Evolutionary conservation across 35 echinoderm and acorn worm species (phyloP).

Genomic region (Patiria miniata): DNA sequence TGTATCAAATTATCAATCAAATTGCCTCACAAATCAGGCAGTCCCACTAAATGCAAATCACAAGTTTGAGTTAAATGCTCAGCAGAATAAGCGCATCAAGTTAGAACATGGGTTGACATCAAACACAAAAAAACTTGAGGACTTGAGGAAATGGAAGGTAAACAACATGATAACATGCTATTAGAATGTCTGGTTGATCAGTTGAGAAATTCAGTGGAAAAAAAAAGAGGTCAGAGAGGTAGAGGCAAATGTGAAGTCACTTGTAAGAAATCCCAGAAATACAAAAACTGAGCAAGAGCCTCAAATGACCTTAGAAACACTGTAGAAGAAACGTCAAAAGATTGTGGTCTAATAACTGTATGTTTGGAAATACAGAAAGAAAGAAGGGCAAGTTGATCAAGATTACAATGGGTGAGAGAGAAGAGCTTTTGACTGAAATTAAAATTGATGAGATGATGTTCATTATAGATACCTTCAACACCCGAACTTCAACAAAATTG

Average conservation of each 20-base stretch:
- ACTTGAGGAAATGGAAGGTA: too few relatives aligned
- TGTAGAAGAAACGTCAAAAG: neutral
- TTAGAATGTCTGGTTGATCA: too few relatives aligned
- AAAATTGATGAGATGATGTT: conserved; percentile 46
- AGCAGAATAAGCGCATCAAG: too few relatives aligned
- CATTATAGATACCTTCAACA: conserved; percentile 69
- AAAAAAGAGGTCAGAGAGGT: too few relatives aligned
- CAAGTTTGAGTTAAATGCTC: too few relatives aligned
- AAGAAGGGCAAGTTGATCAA: neutral
- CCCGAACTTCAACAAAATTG: conserved; percentile 55
- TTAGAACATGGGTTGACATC: too few relatives aligned
- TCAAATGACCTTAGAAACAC: conserved; percentile 11
- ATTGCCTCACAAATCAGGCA: too few relatives aligned
- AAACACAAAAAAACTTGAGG: too few relatives aligned
- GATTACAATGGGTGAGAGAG: conserved; percentile 20
- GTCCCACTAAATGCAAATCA: too few relatives aligned
- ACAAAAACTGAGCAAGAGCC: neutral
- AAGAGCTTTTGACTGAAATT: neutral
- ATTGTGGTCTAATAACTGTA: conserved; percentile 29
- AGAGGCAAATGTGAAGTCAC: neutral
- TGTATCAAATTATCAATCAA: too few relatives aligned
- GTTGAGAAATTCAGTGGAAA: too few relatives aligned
- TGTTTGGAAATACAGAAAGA: conserved; percentile 5
- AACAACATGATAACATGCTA: too few relatives aligned
- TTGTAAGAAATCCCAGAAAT: neutral